Evolutionary conservation across 2,113 vertebrate genomes (phyloP).

Genomic region (Lophius piscatorius): DNA sequence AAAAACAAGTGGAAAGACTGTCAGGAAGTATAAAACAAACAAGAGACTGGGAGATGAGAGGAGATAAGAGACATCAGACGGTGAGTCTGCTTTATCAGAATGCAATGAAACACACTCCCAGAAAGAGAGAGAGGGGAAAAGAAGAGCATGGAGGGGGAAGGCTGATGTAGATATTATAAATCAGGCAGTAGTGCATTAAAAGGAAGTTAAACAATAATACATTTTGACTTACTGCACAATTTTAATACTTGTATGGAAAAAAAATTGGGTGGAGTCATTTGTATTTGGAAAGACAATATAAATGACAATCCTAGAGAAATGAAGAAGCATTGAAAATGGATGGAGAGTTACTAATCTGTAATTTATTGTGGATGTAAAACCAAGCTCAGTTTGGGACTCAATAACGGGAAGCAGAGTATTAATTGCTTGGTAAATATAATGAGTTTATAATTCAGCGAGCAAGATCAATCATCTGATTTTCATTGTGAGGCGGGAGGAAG

Average conservation of each 20-base stretch:
- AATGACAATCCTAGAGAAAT: background rate
- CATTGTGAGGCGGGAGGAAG: background rate
- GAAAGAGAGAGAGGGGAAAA: constrained; percentile 35
- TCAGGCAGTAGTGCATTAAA: constrained; percentile 7
- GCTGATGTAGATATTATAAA: constrained; percentile 7
- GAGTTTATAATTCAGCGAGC: constrained; percentile 44
- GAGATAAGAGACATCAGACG: constrained; percentile 61
- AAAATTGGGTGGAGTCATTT: background rate
- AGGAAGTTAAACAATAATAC: constrained; percentile 22
- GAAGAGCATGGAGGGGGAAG: constrained; percentile 11
- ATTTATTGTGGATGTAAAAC: constrained; percentile 15
- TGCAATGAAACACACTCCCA: constrained; percentile 29
- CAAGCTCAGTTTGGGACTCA: constrained; percentile 17
- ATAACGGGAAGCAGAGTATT: constrained; percentile 39
- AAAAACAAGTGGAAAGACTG: background rate
- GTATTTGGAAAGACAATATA: background rate
- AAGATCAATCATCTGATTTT: constrained; percentile 64
- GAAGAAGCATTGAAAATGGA: background rate
- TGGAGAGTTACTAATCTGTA: constrained; percentile 12
- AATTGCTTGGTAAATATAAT: constrained; percentile 56
- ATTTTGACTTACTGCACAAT: constrained; percentile 19
- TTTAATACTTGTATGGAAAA: background rate
- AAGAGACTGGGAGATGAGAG: constrained; percentile 44
- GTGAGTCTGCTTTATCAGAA: constrained; percentile 50
- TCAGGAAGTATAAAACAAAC: constrained; percentile 56